These are phyloP conservation scores for Erebia aethiops DNA, from an alignment of 2,888 invertebrate species.

Conservation along the genomic window DNA sequence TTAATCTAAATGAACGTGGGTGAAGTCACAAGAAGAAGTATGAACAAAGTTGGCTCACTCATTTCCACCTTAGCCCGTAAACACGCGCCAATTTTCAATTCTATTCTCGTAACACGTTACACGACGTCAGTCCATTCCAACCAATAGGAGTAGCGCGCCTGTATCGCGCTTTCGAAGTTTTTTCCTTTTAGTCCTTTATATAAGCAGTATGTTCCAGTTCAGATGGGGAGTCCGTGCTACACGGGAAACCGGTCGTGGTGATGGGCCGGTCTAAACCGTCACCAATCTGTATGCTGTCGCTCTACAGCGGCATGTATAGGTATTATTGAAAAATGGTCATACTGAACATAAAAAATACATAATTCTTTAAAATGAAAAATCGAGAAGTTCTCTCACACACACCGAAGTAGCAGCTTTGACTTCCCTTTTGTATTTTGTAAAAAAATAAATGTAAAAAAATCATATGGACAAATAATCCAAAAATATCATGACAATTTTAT, in stretches of 20 bases:
- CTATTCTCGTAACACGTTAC: not conserved
- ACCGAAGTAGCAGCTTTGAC: slow-evolving; percentile 59
- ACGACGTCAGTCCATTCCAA: slow-evolving; percentile 25
- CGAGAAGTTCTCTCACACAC: slow-evolving; percentile 54
- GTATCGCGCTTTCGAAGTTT: slow-evolving; percentile 64
- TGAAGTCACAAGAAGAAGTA: too few species aligned
- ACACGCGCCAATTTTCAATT: too few species aligned
- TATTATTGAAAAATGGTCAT: slow-evolving; percentile 49
- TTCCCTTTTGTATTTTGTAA: slow-evolving; percentile 44
- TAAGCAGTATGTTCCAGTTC: slow-evolving; percentile 26
- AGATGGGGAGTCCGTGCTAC: slow-evolving; percentile 60
- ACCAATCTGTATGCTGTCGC: slow-evolving; percentile 57
- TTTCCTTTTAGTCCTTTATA: slow-evolving; percentile 47
- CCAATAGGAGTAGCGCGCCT: slow-evolving; percentile 52
- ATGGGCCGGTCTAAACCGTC: slow-evolving; percentile 57
- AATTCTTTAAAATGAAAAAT: slow-evolving; percentile 53
- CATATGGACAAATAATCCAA: too few species aligned
- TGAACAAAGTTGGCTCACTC: too few species aligned
- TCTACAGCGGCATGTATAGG: slow-evolving; percentile 53
- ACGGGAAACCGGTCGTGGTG: slow-evolving; percentile 56
- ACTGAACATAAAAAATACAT: slow-evolving; percentile 47
- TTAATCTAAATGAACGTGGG: too few species aligned
- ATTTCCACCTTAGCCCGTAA: too few species aligned
- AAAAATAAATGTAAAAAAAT: too few species aligned
- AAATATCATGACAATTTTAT: too few species aligned